These are phyloP conservation scores for Tubulanus polymorphus DNA, from an alignment of 2,888 invertebrate species.

Conservation along the genomic window DNA sequence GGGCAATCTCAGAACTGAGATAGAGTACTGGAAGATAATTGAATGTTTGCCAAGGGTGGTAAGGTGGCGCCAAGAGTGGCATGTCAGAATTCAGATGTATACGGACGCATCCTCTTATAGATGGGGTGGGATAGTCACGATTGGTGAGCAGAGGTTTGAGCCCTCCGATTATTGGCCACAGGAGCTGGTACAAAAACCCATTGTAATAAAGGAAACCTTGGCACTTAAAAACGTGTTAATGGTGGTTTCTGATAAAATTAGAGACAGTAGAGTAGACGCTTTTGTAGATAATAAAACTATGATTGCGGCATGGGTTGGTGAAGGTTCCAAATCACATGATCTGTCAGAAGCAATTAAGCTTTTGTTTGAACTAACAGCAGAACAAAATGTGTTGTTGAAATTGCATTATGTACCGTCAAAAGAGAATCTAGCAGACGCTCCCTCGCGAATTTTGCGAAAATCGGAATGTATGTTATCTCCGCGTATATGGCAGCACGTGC, in stretches of 20 bases:
- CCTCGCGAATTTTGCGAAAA: background rate
- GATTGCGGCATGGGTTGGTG: background rate
- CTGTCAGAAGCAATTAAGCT: background rate
- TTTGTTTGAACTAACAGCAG: background rate
- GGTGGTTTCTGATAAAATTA: background rate
- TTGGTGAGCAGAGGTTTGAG: background rate
- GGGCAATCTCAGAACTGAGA: slow-evolving; percentile 6
- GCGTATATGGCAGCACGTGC: background rate
- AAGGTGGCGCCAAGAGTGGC: slow-evolving; percentile 11
- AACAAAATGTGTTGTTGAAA: background rate
- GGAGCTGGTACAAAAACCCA: slow-evolving; percentile 5
- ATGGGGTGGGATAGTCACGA: slow-evolving; percentile 14
- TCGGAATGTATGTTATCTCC: background rate
- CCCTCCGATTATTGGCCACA: slow-evolving; percentile 6
- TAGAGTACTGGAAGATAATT: slow-evolving; percentile 10
- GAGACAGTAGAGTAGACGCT: background rate
- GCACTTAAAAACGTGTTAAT: background rate
- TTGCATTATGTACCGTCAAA: background rate
- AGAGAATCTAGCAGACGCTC: background rate
- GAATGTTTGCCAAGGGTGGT: slow-evolving; percentile 8
- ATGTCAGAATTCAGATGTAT: slow-evolving; percentile 9
- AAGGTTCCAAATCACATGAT: background rate
- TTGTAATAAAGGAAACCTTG: slow-evolving; percentile 8
- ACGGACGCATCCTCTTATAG: slow-evolving; percentile 13
- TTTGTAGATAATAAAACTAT: background rate